Evolutionary conservation across 2,797 vertebrate genomes (phyloP), one percentile per base, ranked within the genome.

Genomic region (Naso thynnoides): DNA sequence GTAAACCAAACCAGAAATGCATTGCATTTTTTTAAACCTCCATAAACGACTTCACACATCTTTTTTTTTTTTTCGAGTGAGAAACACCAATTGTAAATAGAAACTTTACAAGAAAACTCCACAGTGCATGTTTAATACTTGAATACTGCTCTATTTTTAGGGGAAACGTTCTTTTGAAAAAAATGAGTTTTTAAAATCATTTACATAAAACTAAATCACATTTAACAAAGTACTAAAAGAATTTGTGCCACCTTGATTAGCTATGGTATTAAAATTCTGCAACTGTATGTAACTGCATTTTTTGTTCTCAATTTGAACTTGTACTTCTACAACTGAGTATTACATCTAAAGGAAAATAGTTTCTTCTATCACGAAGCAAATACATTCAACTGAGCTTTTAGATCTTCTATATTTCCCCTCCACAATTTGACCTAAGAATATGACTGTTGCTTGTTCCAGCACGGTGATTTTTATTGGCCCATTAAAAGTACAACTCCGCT

Each of bases 401-500:
- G 36, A 62, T 58, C 21, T 47, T 63, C 42, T 21, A 23, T 1
- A 49, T 53, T 36, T 63, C 47, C 31, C 36, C 44, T 41, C 7
- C 33, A 33, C 2, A 29, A 49, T 68, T 59, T 27, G 31, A 57
- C 33, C 31, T 38, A 55, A 42, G 31, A 24, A 8, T 57, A 8
- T 9, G 14, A 53, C 2, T 61, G 71, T 59, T 9, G 2, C 70
- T 13, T 67, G 45, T 45, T 83, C 44, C 56, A 42, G 47, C 38
- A 56, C 39, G 56, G 31, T 60, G 54, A 29, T 64, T 39, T 33
- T 54, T 59, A 73, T 57, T 69, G 38, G 48, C 19, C 61, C 1
- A 9, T 49, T 64, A 18, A 66, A 78, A 42, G 21, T 54, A 52
- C 19, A 50, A 60, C 73, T 73, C 33, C 3, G 52, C 29, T 59